Evolutionary conservation across 2,888 invertebrate genomes (phyloP).

Genomic region (Cylindroiulus punctatus): DNA sequence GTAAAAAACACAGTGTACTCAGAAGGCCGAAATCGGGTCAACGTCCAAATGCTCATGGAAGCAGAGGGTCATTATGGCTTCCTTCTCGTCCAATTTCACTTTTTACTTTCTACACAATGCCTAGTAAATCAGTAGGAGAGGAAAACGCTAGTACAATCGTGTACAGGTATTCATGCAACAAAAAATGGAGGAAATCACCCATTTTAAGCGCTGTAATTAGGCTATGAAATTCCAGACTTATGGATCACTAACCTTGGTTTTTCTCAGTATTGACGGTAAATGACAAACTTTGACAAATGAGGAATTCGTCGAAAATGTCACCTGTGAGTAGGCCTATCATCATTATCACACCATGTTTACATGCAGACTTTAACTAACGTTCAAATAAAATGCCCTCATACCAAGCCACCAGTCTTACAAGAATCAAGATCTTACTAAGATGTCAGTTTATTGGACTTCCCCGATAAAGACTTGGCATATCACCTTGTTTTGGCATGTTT

Average conservation of each 20-base stretch:
- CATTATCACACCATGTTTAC: no score
- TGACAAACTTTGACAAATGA: background rate
- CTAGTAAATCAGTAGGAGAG: background rate
- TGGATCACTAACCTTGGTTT: background rate
- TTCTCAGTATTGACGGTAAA: background rate
- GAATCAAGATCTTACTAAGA: no score
- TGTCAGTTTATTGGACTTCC: no score
- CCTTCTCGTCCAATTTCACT: constrained; percentile 36
- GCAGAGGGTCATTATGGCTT: background rate
- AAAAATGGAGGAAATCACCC: background rate
- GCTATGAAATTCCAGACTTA: background rate
- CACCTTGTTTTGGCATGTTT: no score
- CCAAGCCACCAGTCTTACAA: no score
- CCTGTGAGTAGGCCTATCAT: no score
- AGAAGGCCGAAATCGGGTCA: constrained; percentile 34
- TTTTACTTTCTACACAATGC: background rate
- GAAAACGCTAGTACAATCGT: background rate
- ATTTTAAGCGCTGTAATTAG: background rate
- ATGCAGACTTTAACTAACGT: no score
- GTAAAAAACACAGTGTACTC: background rate
- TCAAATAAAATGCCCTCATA: no score
- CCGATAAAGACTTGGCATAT: no score
- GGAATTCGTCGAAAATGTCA: no score
- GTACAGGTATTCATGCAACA: background rate
- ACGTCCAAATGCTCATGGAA: constrained; percentile 17